phyloP scores from a whole-genome alignment of 2,113 vertebrate genomes.

The Toxotes jaculatrix region DNA sequence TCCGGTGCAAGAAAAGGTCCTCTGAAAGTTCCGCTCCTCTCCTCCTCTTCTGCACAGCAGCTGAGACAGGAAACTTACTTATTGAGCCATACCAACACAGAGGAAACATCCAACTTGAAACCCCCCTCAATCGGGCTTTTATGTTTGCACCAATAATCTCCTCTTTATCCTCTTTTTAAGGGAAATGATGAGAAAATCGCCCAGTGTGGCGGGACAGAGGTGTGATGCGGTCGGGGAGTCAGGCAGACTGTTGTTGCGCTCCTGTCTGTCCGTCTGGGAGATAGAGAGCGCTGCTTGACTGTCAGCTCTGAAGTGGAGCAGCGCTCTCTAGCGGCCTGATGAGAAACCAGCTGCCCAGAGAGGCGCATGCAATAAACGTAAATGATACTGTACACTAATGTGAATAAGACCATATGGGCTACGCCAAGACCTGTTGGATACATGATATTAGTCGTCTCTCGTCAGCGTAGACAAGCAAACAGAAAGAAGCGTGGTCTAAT shows the following conservation, averaged over 20 bases:
- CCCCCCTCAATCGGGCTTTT: neutral
- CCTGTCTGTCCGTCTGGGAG: slow-evolving; percentile 49
- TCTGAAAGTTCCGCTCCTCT: slow-evolving; percentile 72
- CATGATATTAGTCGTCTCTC: slow-evolving; percentile 43
- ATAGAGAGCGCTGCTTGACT: slow-evolving; percentile 29
- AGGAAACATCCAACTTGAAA: slow-evolving; percentile 42
- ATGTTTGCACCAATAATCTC: neutral
- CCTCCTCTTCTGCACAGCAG: slow-evolving; percentile 33
- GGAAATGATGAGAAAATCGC: slow-evolving; percentile 23
- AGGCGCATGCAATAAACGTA: slow-evolving; percentile 22
- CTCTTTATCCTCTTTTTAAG: slow-evolving; percentile 34
- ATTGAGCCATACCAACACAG: slow-evolving; percentile 29
- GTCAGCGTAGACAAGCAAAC: slow-evolving; percentile 21
- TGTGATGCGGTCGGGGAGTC: slow-evolving; percentile 63
- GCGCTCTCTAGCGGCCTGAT: slow-evolving; percentile 54
- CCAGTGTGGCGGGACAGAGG: slow-evolving; percentile 68
- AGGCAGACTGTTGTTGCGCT: slow-evolving; percentile 67
- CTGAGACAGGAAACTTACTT: slow-evolving; percentile 64
- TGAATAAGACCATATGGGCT: slow-evolving; percentile 50
- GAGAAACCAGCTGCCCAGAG: neutral
- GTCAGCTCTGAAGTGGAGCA: slow-evolving; percentile 62
- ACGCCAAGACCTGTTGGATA: slow-evolving; percentile 40
- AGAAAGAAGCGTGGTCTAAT: neutral
- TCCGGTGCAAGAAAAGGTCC: slow-evolving; percentile 52
- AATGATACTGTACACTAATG: slow-evolving; percentile 56